These are phyloP conservation scores for Stictonetta naevosa DNA, from an alignment of 2,113 vertebrate species.

Conservation along the genomic window DNA sequence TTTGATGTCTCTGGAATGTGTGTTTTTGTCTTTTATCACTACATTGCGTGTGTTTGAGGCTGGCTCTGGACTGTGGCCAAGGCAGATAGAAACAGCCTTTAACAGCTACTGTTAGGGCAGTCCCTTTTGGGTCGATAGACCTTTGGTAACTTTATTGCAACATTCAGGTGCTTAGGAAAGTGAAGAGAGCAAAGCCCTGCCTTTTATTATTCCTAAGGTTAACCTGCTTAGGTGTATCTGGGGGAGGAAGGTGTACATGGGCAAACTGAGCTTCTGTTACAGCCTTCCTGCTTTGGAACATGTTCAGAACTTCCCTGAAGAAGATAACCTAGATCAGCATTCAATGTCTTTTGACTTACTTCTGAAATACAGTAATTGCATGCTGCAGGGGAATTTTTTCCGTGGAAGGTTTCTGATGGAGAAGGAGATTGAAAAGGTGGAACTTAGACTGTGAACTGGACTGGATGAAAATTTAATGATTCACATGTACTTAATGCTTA, in stretches of 20 bases:
- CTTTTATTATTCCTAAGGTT: background rate
- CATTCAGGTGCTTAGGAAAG: background rate
- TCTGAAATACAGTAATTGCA: too few species aligned
- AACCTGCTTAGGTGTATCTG: background rate
- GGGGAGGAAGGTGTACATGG: background rate
- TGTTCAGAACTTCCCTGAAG: background rate
- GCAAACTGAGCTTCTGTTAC: background rate
- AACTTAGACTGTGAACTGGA: background rate
- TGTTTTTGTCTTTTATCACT: background rate
- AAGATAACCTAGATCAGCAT: background rate
- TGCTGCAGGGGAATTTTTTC: rapidly evolving
- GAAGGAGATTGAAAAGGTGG: background rate
- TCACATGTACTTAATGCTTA: background rate
- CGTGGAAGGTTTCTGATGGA: background rate
- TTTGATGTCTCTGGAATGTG: background rate
- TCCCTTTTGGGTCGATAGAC: background rate
- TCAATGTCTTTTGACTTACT: background rate
- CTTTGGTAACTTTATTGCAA: background rate
- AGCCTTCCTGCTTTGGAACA: background rate
- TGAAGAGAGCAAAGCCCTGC: background rate
- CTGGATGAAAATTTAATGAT: background rate
- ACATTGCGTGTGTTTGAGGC: too few species aligned
- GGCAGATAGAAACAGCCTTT: background rate
- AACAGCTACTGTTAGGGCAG: background rate
- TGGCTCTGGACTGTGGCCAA: background rate